phyloP scores from a whole-genome alignment of 92 coral and sea anemone species.

The Nematostella vectensis region DNA sequence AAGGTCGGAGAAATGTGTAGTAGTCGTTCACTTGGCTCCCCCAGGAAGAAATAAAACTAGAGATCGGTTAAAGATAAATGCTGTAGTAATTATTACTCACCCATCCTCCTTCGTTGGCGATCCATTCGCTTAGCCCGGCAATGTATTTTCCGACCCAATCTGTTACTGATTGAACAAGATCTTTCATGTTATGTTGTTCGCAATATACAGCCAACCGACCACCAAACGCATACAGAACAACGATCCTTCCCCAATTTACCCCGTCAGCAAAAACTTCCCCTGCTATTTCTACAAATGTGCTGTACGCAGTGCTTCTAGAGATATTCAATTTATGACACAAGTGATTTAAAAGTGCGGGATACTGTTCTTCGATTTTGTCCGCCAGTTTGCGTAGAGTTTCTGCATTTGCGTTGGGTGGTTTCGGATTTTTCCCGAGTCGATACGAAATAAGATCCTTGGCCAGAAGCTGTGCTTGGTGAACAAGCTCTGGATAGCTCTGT shows the following conservation, averaged over 20 bases:
- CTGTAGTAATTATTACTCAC: slow-evolving; percentile 27
- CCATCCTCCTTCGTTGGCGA: slow-evolving; percentile 96
- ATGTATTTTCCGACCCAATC: slow-evolving; percentile 85
- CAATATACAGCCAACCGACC: slow-evolving; percentile 89
- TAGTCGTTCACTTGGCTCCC: too few relatives aligned
- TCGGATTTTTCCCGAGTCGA: slow-evolving; percentile 73
- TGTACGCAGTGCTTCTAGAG: slow-evolving; percentile 78
- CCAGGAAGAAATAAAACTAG: too few relatives aligned
- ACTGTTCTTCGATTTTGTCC: slow-evolving; percentile 86
- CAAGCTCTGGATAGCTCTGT: slow-evolving; percentile 31
- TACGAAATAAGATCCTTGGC: slow-evolving; percentile 89
- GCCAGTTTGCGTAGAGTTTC: slow-evolving; percentile 90
- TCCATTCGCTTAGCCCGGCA: slow-evolving; percentile 79
- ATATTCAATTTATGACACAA: slow-evolving; percentile 82
- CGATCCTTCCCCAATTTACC: slow-evolving; percentile 98
- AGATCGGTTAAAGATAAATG: too few relatives aligned
- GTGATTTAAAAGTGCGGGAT: slow-evolving; percentile 78
- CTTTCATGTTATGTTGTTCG: slow-evolving; percentile 81
- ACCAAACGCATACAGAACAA: slow-evolving; percentile 91
- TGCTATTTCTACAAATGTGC: slow-evolving; percentile 90
- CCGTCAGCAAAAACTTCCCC: slow-evolving; percentile 96
- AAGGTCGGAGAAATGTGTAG: too few relatives aligned
- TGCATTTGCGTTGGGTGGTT: slow-evolving; percentile 65
- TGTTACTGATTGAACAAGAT: slow-evolving; percentile 68
- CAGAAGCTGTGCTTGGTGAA: slow-evolving; percentile 53